Base-by-base conservation (phyloP, 2,797 vertebrate species). In the Antennarius maculatus region DNA sequence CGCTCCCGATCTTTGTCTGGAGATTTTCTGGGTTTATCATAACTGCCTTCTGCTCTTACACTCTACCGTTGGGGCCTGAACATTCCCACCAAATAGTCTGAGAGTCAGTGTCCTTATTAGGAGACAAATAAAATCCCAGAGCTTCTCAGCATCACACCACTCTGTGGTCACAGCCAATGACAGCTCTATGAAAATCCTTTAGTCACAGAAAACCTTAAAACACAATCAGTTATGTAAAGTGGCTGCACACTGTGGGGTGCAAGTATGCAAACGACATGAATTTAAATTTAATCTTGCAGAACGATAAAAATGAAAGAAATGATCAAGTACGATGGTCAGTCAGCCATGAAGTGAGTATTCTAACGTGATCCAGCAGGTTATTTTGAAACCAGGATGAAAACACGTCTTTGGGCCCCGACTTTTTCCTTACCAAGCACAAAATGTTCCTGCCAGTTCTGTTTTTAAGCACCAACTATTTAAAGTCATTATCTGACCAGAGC, bases 81-180 rank as follows among this genome's bases (percentile, higher is more conserved):
- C 31, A 49, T 78, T 81, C 71, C 66, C 57, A 12, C 67, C 67
- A 54, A 65, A 67, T 74, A 57, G 41, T 70, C 77, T 47, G 64
- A 66, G 49, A 61, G 59, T 76, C 39, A 39, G 66, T 46, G 0
- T 80, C 81, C 81, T 86, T 85, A 85, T 80, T 80, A 80, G 84
- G 83, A 77, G 52, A 76, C 64, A 18, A 61, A 57, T 48, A 61
- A 56, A 56, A 69, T 77, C 61, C 1, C 42, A 50, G 53, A 62
- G 58, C 64, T 39, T 60, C 57, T 69, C 58, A 0, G 48, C 46
- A 23, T 73, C 46, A 15, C 14, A 18, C 50, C 18, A 51, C 23
- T 4, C 27, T 7, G 13, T 39, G 16, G 61, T 45, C 50, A 45
- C 13, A 53, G 47, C 60, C 45, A 55, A 42, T 58, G 18, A 29